phyloP scores from a whole-genome alignment of 2,888 invertebrate species.

The Slavum lentiscoides region DNA sequence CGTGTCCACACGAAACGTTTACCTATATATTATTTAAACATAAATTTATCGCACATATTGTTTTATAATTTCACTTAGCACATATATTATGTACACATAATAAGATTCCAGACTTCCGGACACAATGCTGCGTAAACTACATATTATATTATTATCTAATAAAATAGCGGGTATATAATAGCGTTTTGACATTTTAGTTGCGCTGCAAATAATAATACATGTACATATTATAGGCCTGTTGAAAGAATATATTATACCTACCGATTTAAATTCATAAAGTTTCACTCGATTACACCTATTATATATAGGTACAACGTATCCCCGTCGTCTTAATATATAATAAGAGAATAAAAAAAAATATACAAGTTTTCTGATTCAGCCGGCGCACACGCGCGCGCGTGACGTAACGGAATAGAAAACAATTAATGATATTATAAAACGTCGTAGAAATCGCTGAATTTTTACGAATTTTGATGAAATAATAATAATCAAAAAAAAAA shows the following conservation, averaged over 20 bases:
- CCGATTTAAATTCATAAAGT: neutral
- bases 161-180: neutral
- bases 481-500: too few species aligned
- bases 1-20: neutral
- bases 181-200: neutral
- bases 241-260: neutral
- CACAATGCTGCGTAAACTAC: neutral
- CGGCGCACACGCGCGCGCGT: neutral
- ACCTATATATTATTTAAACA: neutral
- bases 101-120: neutral
- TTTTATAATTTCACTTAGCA: neutral
- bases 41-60: constrained; percentile 12
- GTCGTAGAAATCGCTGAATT: too few species aligned
- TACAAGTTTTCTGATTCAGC: neutral
- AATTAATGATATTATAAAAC: too few species aligned
- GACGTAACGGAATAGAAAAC: neutral
- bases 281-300: neutral
- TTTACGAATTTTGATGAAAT: too few species aligned
- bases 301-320: too few species aligned
- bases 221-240: neutral
- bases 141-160: neutral
- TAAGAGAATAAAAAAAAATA: neutral
- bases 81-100: neutral
- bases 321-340: too few species aligned
- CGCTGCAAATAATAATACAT: neutral